phyloP scores from a whole-genome alignment of 1,140 invertebrate species.

The Polyergus mexicanus region DNA sequence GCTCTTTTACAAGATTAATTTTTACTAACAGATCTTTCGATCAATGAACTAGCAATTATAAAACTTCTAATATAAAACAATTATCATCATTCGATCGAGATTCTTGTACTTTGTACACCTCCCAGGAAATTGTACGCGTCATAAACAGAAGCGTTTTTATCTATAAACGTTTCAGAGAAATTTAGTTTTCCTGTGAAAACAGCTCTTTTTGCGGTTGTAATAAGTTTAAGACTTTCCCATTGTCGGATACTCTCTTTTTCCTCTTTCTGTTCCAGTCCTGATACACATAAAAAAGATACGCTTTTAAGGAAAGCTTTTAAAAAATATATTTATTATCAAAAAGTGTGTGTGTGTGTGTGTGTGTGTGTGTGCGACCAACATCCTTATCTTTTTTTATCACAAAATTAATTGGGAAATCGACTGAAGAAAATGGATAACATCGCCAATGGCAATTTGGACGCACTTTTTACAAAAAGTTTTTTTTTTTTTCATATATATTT shows the following conservation, averaged over 20 bases:
- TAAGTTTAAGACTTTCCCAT: constrained; percentile 47
- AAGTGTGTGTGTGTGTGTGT: no score
- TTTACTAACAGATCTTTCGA: neutral
- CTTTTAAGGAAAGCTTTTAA: neutral
- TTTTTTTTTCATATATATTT: no score
- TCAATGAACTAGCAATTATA: neutral
- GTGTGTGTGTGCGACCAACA: no score
- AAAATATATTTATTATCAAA: no score
- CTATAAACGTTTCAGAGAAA: neutral
- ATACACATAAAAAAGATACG: no score
- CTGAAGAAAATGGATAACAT: no score
- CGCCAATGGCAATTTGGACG: no score
- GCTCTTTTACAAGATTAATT: neutral
- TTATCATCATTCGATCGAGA: neutral
- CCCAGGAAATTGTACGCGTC: neutral
- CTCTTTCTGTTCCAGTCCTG: no score
- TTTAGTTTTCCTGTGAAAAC: neutral
- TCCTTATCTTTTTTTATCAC: no score
- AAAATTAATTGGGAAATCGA: no score
- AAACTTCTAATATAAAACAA: neutral
- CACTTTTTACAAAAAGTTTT: no score
- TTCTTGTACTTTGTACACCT: neutral
- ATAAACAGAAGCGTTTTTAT: neutral
- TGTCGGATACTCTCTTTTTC: neutral
- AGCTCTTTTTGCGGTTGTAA: neutral